Evolutionary conservation across 2,888 invertebrate species (phyloP), one percentile per base, ranked within the genome.

Genomic region (Argyresthia albistria): DNA sequence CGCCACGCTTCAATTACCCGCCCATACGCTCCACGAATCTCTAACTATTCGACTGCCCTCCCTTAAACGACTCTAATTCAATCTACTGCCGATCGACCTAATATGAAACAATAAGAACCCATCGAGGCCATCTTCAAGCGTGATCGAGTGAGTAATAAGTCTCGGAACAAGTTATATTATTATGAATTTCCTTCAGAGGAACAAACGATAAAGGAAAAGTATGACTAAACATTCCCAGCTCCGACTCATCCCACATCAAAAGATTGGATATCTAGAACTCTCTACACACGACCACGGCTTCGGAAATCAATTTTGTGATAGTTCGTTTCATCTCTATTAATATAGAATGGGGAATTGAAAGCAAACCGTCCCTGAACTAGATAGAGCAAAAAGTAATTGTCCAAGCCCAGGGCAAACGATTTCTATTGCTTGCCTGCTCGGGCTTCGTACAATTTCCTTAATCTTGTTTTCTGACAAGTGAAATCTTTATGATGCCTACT

Each of bases 1-100:
- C 70, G 74, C 70, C 71, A 74, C 67, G 70, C 73, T 70, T 73
- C 75, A 77, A 80, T 81, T 80, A 79, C 75, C 74, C 72, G 72
- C 70, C 73, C 25, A 25, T 25, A 67, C 72, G 73, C 39, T 53
- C 50, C 35, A 10, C 35, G 48, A 77, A 76, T 77, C 66, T 62
- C 62, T 72, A 70, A 75, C 72, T 67, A 67, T 69, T 64, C 63
- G 65, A 66, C 67, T 62, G 49, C 61, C 62, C 61, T 60, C 60
- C 58, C 61, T 63, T 59, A 60, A 67, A 67, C 66, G 64, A 60
- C 60, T 62, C 25, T 25, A 67, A 69, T 72, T 69, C 67, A 69
- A 70, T 70, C 65, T 67, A 68, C 63, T n/a, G 2, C 63, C 36
- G 2, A 37, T 49, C 14, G 11, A 37, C 25, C n/a, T n/a, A 6